phyloP scores from a whole-genome alignment of 1,140 invertebrate species.

The Hetaerina americana region DNA sequence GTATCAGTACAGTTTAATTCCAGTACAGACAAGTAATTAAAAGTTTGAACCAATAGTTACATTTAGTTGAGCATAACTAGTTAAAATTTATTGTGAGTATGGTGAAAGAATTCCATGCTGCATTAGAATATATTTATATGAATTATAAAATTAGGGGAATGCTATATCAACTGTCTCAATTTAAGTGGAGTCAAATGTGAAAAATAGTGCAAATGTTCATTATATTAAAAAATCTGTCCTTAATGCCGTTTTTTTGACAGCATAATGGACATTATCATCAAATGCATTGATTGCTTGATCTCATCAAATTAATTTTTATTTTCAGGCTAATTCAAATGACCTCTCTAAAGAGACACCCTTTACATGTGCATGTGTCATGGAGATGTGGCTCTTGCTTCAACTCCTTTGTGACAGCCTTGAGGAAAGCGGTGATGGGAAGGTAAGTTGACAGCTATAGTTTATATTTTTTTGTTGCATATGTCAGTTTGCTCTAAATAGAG shows the following conservation, averaged over 20 bases:
- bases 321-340: neutral
- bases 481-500: too few species aligned
- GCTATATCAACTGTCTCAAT: neutral
- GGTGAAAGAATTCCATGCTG: too few species aligned
- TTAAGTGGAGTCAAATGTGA: neutral
- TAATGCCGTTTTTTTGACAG: neutral
- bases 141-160: neutral
- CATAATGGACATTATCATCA: neutral
- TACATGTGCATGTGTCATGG: neutral
- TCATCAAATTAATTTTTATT: neutral
- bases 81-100: too few species aligned
- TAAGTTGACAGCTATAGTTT: neutral
- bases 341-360: neutral
- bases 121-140: neutral
- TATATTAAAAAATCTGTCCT: neutral
- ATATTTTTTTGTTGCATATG: too few species aligned
- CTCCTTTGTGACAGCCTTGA: neutral
- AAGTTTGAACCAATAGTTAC: too few species aligned
- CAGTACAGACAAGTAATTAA: too few species aligned
- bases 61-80: too few species aligned
- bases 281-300: neutral
- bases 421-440: neutral
- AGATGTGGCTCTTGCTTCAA: neutral
- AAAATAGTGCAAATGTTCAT: neutral
- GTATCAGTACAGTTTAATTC: too few species aligned